These are phyloP conservation scores for Typhlichthys eigenmanni DNA, from an alignment of 2,797 vertebrate species.

Conservation along the genomic window DNA sequence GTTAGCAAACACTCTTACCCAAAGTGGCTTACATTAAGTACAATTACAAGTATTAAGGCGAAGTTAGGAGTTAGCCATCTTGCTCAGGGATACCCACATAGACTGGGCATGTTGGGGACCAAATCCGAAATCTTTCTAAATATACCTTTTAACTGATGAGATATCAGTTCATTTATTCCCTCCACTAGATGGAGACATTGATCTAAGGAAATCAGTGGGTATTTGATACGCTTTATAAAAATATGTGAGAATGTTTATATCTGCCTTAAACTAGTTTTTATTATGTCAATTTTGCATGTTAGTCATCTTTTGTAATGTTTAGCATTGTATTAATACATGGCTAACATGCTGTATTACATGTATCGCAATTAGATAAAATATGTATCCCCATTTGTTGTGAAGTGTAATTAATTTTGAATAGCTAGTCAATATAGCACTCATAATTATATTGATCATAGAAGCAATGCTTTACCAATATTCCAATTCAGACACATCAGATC, in stretches of 20 bases:
- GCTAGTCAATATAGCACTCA: conserved; percentile 25
- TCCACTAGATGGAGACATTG: conserved; percentile 25
- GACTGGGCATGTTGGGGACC: no score
- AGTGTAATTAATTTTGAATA: conserved; percentile 6
- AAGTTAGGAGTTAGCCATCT: no score
- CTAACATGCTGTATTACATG: conserved; percentile 20
- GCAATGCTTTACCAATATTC: conserved; percentile 9
- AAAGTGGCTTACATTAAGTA: no score
- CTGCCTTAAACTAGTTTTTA: no score
- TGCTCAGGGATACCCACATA: no score
- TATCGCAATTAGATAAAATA: conserved; percentile 1
- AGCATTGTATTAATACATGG: conserved; percentile 22
- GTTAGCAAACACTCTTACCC: no score
- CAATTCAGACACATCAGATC: not conserved
- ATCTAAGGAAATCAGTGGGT: not conserved
- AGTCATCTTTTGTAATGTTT: conserved; percentile 1
- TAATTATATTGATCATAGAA: conserved; percentile 20
- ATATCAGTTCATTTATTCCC: not conserved
- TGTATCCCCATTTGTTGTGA: conserved; percentile 11
- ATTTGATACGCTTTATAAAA: not conserved
- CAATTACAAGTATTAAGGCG: no score
- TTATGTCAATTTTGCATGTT: not conserved
- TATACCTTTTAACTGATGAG: no score
- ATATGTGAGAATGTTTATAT: no score
- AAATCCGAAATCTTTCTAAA: no score